Base-by-base conservation (phyloP, 2,888 invertebrate species). In the Drosophila atroscutellata region DNA sequence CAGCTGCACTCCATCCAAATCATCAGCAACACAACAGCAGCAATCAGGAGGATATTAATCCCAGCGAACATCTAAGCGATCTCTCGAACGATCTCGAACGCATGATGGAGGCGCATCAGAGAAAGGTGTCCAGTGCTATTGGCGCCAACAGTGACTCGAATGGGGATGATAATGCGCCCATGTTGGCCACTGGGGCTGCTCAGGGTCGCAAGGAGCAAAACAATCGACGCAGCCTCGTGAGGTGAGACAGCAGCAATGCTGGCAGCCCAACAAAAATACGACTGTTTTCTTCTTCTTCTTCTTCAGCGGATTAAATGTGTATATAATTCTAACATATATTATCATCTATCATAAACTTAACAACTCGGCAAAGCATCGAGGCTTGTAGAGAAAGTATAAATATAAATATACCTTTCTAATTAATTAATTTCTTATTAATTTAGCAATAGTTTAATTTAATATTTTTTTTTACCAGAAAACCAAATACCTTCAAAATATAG, bases 161-260 rank as follows among this genome's bases (percentile, higher is more conserved):
- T 30, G 75, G 73, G n/a, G 80, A 87, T n/a, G 79, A 88, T 49
- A 47, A 78, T 32, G 63, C 56, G 28, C 56, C 61, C 39, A 60
- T 70, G 61, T 56, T 63, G 64, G 63, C 39, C 57, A 77, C 66
- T 64, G 89, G 75, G 57, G 54, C 62, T 34, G 74, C 72, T 18
- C 81, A 76, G 54, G 91, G 91, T 30, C 92, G 92, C 42, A 92
- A 92, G 85, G 92, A 92, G 77, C 91, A 90, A 55, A 93, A 93
- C 73, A 93, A 92, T 84, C 91, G 92, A 20, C 90, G 93, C 56
- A 92, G 92, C 73, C 79, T 92, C 77, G 93, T 92, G 77, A 92
- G 92, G 92, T 92, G 92, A 91, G 89, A 24, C 24, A 64, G 32
- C 60, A 45, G n/a, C 58, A 36, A 26, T 24, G 34, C 15, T 18